Evolutionary conservation across 1,140 invertebrate species (phyloP), one percentile per base, ranked within the genome.

Genomic region (Tetraneura akinire): DNA sequence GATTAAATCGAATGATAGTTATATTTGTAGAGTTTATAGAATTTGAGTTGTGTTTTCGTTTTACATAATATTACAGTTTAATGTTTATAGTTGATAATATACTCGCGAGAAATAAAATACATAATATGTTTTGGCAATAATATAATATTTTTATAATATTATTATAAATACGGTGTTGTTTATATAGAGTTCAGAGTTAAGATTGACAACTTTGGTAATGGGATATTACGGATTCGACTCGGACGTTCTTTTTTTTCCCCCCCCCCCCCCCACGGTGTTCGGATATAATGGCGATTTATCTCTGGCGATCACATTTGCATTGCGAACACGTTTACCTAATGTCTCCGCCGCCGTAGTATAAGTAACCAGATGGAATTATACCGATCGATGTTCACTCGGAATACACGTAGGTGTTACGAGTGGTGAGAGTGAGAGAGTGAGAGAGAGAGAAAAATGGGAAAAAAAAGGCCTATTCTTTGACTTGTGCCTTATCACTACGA

Each of bases 251-350:
- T 68, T 66, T 42, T 68, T 42, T 45, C n/a, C n/a, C n/a, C n/a
- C n/a, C n/a, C n/a, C n/a, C n/a, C n/a, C n/a, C n/a, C n/a, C n/a
- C n/a, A n/a, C 37, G 11, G 13, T 13, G 1, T 45, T 23, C 32
- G 32, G 32, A 37, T 37, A 37, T 37, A 37, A 4, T 37, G 23
- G 23, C 29, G n/a, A 71, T n/a, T 55, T 74, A 55, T 37, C 49
- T 74, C 14, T 57, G n/a, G n/a, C 51, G n/a, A 55, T 57, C 32
- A 10, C 11, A 74, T 74, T 74, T 74, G 51, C 71, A 74, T 74
- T 74, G 11, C 71, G n/a, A 42, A 74, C 71, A 74, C 71, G 71
- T 74, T 57, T 57, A 6, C 49, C 11, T 42, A 55, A 57, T 4
- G 8, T 55, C 51, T 42, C 4, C 71, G n/a, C 37, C 6, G n/a